These are phyloP conservation scores for Ophioninae sp. DNA, from an alignment of 2,888 invertebrate genomes.

Conservation along the genomic window DNA sequence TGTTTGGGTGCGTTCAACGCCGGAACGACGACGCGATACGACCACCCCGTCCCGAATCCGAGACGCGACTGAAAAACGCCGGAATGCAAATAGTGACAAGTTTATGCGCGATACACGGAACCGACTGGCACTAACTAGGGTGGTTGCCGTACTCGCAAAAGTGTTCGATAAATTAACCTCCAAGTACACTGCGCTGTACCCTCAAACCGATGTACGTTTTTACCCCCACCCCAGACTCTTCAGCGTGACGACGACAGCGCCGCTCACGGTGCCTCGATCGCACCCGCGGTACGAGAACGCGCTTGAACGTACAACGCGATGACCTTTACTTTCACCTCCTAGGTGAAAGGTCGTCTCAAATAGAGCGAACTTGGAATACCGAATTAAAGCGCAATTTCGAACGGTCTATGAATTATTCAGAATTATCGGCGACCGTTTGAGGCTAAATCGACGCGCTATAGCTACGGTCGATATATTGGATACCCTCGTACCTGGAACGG, in stretches of 20 bases:
- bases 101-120: constrained; percentile 5
- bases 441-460: background rate
- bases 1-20: constrained; percentile 31
- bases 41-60: constrained; percentile 50
- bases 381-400: background rate
- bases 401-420: background rate
- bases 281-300: background rate
- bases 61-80: constrained; percentile 56
- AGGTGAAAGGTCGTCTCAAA: background rate
- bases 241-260: background rate
- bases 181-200: background rate
- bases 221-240: background rate
- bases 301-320: background rate
- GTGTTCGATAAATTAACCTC: constrained; percentile 66
- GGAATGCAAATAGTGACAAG: constrained; percentile 27
- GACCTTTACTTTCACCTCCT: background rate
- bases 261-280: background rate
- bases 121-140: constrained; percentile 58
- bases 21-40: constrained; percentile 58
- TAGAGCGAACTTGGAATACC: background rate
- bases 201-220: background rate
- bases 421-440: background rate
- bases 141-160: constrained; percentile 27
- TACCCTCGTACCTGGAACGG: background rate
- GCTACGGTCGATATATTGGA: background rate